A percentile compares a stretch with the other conserved stretches of the same genome.
phyloP scores from a whole-genome alignment of 2,888 invertebrate genomes.

The Rhimphoctona megacephalus region DNA sequence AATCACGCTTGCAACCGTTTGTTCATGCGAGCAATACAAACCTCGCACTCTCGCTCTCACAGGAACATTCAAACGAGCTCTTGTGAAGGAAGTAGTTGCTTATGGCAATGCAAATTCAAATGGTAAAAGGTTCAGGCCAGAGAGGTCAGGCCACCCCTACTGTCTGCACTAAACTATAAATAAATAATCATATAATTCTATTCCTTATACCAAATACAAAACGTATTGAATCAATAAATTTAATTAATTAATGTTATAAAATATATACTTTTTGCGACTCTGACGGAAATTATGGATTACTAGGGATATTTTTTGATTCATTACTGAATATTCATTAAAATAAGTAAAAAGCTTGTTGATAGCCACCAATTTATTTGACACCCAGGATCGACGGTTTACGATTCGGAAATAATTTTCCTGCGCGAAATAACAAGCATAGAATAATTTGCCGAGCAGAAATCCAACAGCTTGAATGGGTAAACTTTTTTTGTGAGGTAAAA shows the following conservation, averaged over 20 bases:
- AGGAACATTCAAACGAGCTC: conserved; percentile 44
- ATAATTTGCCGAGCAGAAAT: no score
- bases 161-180: conserved; percentile 20
- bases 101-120: conserved; percentile 70
- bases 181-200: background rate
- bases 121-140: conserved; percentile 60
- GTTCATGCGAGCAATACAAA: conserved; percentile 26
- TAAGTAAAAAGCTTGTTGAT: no score
- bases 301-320: no score
- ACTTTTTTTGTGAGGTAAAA: no score
- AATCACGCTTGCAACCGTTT: conserved; percentile 33
- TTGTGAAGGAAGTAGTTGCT: conserved; percentile 59
- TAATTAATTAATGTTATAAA: background rate
- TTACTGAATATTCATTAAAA: no score
- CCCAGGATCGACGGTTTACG: no score
- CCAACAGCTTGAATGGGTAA: no score
- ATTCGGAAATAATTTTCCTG: no score
- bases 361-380: no score
- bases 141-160: conserved; percentile 10
- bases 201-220: background rate
- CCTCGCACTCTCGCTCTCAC: conserved; percentile 37
- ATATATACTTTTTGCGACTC: background rate
- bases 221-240: background rate
- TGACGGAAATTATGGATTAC: no score
- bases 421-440: no score